phyloP scores from a whole-genome alignment of 2,113 vertebrate species.

The Zingel zingel region DNA sequence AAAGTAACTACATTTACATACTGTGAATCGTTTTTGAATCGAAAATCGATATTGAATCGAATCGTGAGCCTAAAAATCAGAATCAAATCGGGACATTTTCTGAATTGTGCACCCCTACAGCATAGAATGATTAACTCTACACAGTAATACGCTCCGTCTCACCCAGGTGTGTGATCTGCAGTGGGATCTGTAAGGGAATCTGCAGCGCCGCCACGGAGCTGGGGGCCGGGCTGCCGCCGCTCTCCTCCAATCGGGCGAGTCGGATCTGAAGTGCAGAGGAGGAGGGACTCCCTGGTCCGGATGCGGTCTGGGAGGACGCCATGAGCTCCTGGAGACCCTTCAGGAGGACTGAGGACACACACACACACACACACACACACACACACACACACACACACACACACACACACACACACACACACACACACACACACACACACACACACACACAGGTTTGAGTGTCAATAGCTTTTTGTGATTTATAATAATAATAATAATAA shows the following conservation, averaged over 20 bases:
- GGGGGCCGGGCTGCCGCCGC: slow-evolving; percentile 75
- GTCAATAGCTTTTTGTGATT: too few relatives aligned
- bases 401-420: too few relatives aligned
- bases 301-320: slow-evolving; percentile 85
- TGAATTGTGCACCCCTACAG: not conserved
- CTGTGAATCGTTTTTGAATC: too few relatives aligned
- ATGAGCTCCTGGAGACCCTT: slow-evolving; percentile 96
- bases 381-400: too few relatives aligned
- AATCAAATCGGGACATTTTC: too few relatives aligned
- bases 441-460: not conserved
- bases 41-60: too few relatives aligned
- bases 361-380: too few relatives aligned
- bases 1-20: too few relatives aligned
- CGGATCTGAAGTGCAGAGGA: slow-evolving; percentile 89
- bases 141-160: slow-evolving; percentile 64
- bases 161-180: slow-evolving; percentile 98
- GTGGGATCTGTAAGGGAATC: slow-evolving; percentile 90
- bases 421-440: not conserved
- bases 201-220: slow-evolving; percentile 91
- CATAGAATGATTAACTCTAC: not conserved
- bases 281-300: slow-evolving; percentile 78
- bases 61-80: too few relatives aligned
- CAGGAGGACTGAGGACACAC: slow-evolving; percentile 88
- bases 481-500: too few relatives aligned
- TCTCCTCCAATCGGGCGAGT: slow-evolving; percentile 91